A percentile compares a stretch with the other conserved stretches of the same genome.
Conservation (phyloP, 1,140 invertebrate species). For the Leptestheria dahalacensis region DNA sequence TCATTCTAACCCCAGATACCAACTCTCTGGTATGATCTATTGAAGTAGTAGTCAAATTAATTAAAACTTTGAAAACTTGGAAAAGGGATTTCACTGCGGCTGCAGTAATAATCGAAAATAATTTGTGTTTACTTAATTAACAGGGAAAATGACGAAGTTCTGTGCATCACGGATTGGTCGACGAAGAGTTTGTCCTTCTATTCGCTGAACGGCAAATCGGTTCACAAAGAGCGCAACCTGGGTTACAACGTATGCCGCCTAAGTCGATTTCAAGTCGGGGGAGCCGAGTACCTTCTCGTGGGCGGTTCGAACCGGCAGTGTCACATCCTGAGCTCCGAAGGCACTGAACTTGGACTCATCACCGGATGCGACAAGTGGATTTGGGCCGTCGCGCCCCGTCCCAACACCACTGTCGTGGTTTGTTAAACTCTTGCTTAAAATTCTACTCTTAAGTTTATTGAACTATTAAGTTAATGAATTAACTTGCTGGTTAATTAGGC, state of each 20-base stretch:
- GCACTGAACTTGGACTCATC: conserved; percentile 55
- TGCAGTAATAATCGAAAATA: too few relatives aligned
- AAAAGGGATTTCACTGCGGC: too few relatives aligned
- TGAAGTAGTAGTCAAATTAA: background rate
- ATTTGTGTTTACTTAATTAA: background rate
- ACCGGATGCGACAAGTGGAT: conserved; percentile 67
- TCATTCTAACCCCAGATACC: background rate
- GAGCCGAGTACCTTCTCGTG: conserved; percentile 69
- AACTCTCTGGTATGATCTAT: background rate
- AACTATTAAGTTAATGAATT: conserved; percentile 17
- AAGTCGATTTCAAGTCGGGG: conserved; percentile 46
- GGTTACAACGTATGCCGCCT: conserved; percentile 68
- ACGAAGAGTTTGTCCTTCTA: conserved; percentile 77
- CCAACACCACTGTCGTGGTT: conserved; percentile 54
- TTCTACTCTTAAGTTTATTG: too few relatives aligned
- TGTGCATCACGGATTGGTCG: conserved; percentile 89
- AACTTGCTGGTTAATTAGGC: too few relatives aligned
- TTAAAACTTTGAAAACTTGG: too few relatives aligned
- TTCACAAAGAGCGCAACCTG: conserved; percentile 56
- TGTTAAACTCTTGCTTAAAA: conserved; percentile 24
- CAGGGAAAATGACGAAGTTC: conserved; percentile 42
- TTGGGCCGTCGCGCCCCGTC: conserved; percentile 64
- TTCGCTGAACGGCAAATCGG: conserved; percentile 62
- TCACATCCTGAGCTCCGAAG: conserved; percentile 66
- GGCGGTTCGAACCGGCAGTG: conserved; percentile 65